Conservation (phyloP, 2,113 vertebrate species). For the Camelus dromedarius region DNA sequence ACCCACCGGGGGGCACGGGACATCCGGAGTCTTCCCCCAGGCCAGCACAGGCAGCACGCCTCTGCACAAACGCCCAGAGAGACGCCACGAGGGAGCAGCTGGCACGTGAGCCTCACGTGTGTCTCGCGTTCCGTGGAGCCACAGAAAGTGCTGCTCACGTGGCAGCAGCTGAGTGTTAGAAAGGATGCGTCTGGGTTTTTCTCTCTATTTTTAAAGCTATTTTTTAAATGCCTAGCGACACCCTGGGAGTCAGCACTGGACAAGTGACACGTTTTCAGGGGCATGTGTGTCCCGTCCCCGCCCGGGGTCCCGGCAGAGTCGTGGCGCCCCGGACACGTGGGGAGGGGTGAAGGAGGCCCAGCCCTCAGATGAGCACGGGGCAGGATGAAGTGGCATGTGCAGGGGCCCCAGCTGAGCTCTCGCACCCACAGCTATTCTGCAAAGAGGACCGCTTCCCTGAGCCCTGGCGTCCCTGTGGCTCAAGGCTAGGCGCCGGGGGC, state of each 20-base stretch:
- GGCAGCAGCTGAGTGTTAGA: accelerated
- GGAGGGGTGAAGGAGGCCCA: neutral
- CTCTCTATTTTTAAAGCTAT: neutral
- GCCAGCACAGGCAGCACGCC: neutral
- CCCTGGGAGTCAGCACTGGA: neutral
- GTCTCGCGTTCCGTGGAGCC: neutral
- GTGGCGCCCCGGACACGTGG: accelerated
- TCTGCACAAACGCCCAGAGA: too few species aligned
- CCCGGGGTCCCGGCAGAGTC: accelerated
- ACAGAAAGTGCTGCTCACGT: neutral
- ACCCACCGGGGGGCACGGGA: neutral
- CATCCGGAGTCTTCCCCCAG: neutral
- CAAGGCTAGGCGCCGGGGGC: accelerated
- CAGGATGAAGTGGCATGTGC: neutral
- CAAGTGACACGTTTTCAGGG: accelerated
- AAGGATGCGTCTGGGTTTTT: neutral
- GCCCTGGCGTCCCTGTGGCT: accelerated
- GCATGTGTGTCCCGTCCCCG: accelerated
- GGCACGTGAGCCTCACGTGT: accelerated
- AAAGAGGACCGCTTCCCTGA: accelerated
- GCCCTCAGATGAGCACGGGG: neutral
- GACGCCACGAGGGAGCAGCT: accelerated
- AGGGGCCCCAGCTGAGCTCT: accelerated
- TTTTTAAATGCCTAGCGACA: accelerated
- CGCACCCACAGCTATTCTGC: neutral